A percentile compares a stretch with the other conserved stretches of the same genome.
phyloP scores from a whole-genome alignment of 2,888 invertebrate species.

The Melipona bicolor region DNA sequence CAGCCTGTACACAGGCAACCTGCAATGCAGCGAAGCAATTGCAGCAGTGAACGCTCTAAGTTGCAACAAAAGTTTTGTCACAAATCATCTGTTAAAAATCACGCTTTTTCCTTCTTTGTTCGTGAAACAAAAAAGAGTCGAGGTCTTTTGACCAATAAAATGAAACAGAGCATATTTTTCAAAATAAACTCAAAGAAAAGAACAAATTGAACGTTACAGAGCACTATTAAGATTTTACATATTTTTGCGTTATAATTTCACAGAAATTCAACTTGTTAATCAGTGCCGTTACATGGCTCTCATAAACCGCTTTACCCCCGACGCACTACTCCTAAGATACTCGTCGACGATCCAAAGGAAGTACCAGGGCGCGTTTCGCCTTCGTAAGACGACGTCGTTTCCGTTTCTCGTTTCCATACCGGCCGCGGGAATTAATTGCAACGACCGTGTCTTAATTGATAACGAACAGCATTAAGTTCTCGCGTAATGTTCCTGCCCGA shows the following conservation, averaged over 20 bases:
- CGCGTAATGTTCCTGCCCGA: conserved; percentile 64
- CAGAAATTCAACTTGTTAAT: conserved; percentile 35
- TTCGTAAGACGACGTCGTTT: conserved; percentile 72
- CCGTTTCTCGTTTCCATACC: conserved; percentile 78
- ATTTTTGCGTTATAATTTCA: too few relatives aligned
- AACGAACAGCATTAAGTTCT: conserved; percentile 79
- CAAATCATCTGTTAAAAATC: neutral
- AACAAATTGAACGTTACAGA: too few relatives aligned
- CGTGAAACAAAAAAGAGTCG: neutral
- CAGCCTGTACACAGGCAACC: neutral
- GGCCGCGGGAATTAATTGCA: conserved; percentile 79
- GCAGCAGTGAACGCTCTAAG: too few relatives aligned
- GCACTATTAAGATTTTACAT: too few relatives aligned
- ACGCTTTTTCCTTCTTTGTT: neutral
- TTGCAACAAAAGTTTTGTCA: neutral
- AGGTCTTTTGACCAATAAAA: too few relatives aligned
- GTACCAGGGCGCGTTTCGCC: conserved; percentile 3
- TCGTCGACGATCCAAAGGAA: conserved; percentile 34
- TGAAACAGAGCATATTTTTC: too few relatives aligned
- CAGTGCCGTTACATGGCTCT: conserved; percentile 62
- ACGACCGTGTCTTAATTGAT: conserved; percentile 80
- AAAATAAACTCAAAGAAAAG: too few relatives aligned
- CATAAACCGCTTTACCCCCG: conserved; percentile 51
- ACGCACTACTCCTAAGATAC: conserved; percentile 48
- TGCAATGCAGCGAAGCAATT: neutral